Evolutionary conservation across 1,140 invertebrate genomes (phyloP).

Genomic region (Philotrypesis tridentata): DNA sequence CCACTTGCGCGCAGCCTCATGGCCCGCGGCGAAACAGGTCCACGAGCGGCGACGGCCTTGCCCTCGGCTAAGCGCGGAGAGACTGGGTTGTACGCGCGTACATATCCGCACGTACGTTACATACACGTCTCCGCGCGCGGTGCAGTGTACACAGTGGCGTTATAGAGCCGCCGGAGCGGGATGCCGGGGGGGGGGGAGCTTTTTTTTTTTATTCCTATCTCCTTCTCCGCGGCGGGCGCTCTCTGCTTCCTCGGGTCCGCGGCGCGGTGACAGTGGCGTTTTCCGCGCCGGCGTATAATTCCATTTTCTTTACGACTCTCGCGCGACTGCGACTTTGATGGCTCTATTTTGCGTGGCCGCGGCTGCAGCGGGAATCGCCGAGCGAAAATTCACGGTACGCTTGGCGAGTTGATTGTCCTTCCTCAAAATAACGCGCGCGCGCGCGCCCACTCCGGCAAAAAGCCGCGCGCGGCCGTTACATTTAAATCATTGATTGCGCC

Average conservation of each 20-base stretch:
- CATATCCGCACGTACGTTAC: not conserved
- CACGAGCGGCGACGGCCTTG: slow-evolving; percentile 61
- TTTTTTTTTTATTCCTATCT: not conserved
- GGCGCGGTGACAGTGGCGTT: not conserved
- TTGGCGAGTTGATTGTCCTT: no score
- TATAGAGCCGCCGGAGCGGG: no score
- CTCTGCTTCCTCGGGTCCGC: not conserved
- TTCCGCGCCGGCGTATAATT: not conserved
- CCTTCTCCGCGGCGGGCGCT: not conserved
- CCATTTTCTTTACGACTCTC: not conserved
- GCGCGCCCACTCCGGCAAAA: no score
- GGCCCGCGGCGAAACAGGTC: slow-evolving; percentile 64
- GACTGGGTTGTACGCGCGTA: not conserved
- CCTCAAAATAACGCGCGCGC: no score
- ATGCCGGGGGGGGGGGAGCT: no score
- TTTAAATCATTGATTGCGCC: no score
- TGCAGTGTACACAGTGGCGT: no score
- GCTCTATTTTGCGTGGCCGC: not conserved
- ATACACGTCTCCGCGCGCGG: not conserved
- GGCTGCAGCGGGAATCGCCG: no score
- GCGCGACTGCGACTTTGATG: not conserved
- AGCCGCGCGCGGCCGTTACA: no score
- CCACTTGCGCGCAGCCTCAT: slow-evolving; percentile 45
- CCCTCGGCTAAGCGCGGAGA: slow-evolving; percentile 52
- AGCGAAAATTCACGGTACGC: not conserved